Evolutionary conservation across 2,888 invertebrate species (phyloP), one percentile per base, ranked within the genome.

Genomic region (Harpagoxenus sublaevis): DNA sequence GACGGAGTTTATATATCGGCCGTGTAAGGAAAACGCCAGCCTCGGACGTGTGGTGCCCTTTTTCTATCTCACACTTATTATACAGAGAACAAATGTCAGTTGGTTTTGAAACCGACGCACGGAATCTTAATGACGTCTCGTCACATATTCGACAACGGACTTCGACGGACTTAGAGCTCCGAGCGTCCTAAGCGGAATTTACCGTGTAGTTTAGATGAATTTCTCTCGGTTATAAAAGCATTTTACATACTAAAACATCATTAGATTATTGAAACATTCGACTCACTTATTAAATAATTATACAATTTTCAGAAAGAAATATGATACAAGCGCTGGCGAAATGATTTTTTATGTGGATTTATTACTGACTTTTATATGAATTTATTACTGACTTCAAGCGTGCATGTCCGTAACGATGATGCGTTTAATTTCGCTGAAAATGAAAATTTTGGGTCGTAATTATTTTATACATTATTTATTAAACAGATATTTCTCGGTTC

Each of bases 41-140:
- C 86, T 81, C 75, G 63, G 23, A 23, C 23, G 35, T 66, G 66
- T 78, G 63, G 55, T 68, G 66, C 77, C 66, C 78, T 86, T 84
- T 88, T 86, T 86, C 84, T 84, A 87, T 86, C 87, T 85, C 77
- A 81, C 91, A 85, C 74, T 88, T 84, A 23, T 23, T 23, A 23
- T 23, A 71, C 39, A 84, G 63, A 85, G 84, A 87, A 90, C 88
- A 88, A 87, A 90, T 87, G 84, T 74, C 45, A 86, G 84, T 89
- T 88, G 87, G 83, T 88, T 86, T 87, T 68, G 81, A 77, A 86
- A 87, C 84, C 87, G 85, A 87, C 85, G 87, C 84, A 86, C 89
- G 77, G 91, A 91, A 91, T 91, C 85, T 87, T 91, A 91, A 91
- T 88, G 89, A 90, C 65, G 81, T 79, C 65, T 75, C 63, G 73